These are phyloP conservation scores for Harpagoxenus sublaevis DNA, from an alignment of 2,888 invertebrate genomes.

Conservation along the genomic window DNA sequence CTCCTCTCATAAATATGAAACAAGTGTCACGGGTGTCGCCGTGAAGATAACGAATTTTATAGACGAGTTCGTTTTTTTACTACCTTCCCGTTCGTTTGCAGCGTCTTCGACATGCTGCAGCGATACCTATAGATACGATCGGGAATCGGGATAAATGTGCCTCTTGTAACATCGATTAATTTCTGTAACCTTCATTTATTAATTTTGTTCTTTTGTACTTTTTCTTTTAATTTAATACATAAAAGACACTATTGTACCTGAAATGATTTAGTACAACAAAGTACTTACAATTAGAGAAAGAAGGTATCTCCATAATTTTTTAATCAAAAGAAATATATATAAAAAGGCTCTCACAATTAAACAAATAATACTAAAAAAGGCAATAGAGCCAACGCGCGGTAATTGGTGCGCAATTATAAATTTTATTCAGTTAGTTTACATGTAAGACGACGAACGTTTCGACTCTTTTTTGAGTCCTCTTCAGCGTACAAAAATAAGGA, in stretches of 20 bases:
- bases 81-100: conserved; percentile 24
- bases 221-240: neutral
- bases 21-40: conserved; percentile 72
- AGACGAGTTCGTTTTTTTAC: conserved; percentile 69
- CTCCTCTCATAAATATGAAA: conserved; percentile 83
- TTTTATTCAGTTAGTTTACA: too few relatives aligned
- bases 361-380: too few relatives aligned
- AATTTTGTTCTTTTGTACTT: neutral
- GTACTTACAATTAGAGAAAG: too few relatives aligned
- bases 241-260: neutral
- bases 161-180: neutral
- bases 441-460: too few relatives aligned
- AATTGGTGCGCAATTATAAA: too few relatives aligned
- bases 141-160: conserved; percentile 21
- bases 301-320: neutral
- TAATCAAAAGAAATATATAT: too few relatives aligned
- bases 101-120: conserved; percentile 3
- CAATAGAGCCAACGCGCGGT: too few relatives aligned
- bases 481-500: too few relatives aligned
- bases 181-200: neutral
- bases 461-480: too few relatives aligned
- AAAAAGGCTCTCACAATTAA: too few relatives aligned
- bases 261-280: neutral
- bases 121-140: neutral
- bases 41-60: conserved; percentile 81